Evolutionary conservation across 2,888 invertebrate species (phyloP), one percentile per base, ranked within the genome.

Genomic region (Yponomeuta sedellus): DNA sequence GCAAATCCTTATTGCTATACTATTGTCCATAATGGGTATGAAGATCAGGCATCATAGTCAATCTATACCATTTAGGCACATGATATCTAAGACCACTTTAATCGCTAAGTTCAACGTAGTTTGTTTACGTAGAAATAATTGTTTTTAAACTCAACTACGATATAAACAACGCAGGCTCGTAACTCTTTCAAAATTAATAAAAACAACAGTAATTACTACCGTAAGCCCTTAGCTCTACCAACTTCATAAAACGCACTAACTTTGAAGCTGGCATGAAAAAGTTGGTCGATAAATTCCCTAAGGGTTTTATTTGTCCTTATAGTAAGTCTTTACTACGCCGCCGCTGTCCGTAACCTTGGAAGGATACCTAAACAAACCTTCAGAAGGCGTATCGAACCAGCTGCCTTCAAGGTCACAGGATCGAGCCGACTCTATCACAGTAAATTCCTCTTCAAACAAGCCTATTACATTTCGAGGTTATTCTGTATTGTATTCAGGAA

Each of bases 301-400:
- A 59, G 59, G 22, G 44, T 59, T 25, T 20, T 59, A 25, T 59
- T 59, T 59, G 25, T 59, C 3, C 19, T 20, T 56, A 56, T 0
- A 57, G 19, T 57, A 19, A 2, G 78, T 16, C 44, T 12, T 52
- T 52, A 52, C 44, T 52, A 52, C 44, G 44, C 16, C 44, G 44
- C 16, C 44, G 44, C 44, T 16, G 12, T 16, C 44, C 44, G 73
- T 72, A 83, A 73, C 86, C 85, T 86, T 86, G 82, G 76, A 78
- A 81, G 78, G 77, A 82, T 80, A 80, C 77, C 76, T 71, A 71
- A 72, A 77, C 76, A 74, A 78, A 77, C 75, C 72, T 52, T 52
- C 72, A 72, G 77, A 73, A 75, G 73, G 69, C 73, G 71, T 85
- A 86, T 85, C 81, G 85, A 86, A 85, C 85, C 82, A 79, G 70